Percentiles rank a stretch among this genome's conserved stretches.
Conservation (phyloP, 2,888 invertebrate genomes). For the Epistrophe grossulariae region DNA sequence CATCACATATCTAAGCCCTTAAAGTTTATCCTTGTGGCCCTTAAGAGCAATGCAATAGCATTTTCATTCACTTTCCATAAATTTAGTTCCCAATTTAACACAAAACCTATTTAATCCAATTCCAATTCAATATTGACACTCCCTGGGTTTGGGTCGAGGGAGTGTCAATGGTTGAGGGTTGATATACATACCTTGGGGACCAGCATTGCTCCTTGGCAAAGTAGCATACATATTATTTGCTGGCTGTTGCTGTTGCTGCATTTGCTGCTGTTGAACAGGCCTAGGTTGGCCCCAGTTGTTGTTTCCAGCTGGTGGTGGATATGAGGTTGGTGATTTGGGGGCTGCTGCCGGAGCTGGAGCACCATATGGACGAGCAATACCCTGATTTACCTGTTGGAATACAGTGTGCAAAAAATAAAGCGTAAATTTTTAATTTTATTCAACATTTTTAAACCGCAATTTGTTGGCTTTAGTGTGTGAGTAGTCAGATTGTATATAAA, state of each 20-base stretch:
- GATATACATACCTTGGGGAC: slow-evolving; percentile 83
- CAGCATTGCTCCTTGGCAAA: slow-evolving; percentile 82
- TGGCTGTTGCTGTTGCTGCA: slow-evolving; percentile 70
- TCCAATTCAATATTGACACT: slow-evolving; percentile 73
- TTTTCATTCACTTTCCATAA: slow-evolving; percentile 72
- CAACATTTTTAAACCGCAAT: slow-evolving; percentile 28
- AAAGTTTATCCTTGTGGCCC: neutral
- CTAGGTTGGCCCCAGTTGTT: slow-evolving; percentile 76
- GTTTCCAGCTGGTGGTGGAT: slow-evolving; percentile 80
- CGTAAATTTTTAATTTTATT: slow-evolving; percentile 41
- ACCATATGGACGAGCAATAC: slow-evolving; percentile 83
- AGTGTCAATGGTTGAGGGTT: slow-evolving; percentile 7
- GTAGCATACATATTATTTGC: slow-evolving; percentile 82
- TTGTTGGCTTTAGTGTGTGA: slow-evolving; percentile 58
- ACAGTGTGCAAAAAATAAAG: slow-evolving; percentile 34
- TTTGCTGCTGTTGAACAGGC: slow-evolving; percentile 76
- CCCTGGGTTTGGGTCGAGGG: slow-evolving; percentile 1
- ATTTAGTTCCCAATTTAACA: slow-evolving; percentile 71
- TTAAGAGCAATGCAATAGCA: slow-evolving; percentile 23
- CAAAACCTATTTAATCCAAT: slow-evolving; percentile 74
- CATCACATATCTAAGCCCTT: neutral
- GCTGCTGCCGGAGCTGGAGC: slow-evolving; percentile 79
- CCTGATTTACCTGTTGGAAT: slow-evolving; percentile 81
- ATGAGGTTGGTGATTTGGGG: slow-evolving; percentile 82
- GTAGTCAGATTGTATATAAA: slow-evolving; percentile 48